Evolutionary conservation across 2,113 vertebrate genomes (phyloP).

Genomic region (Cyanoderma ruficeps): DNA sequence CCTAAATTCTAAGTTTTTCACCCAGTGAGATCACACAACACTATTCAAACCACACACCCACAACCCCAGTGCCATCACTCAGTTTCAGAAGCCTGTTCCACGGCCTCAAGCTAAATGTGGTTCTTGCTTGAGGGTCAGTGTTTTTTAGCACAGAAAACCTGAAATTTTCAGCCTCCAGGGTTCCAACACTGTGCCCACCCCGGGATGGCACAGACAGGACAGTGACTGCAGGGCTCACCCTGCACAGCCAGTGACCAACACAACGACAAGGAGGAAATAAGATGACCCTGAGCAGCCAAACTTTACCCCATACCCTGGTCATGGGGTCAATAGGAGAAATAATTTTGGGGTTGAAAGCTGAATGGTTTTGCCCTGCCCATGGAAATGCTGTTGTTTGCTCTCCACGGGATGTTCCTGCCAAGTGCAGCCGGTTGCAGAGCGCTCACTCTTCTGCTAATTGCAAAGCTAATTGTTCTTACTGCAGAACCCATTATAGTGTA

Average conservation of each 20-base stretch:
- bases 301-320: background rate
- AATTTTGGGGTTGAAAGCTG: background rate
- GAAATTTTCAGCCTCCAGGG: too few relatives aligned
- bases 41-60: too few relatives aligned
- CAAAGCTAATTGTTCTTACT: conserved; percentile 83
- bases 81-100: too few relatives aligned
- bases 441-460: conserved; percentile 78
- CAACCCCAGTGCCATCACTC: too few relatives aligned
- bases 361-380: background rate
- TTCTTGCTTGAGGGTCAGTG: too few relatives aligned
- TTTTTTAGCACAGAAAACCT: too few relatives aligned
- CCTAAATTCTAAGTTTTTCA: too few relatives aligned
- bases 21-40: too few relatives aligned
- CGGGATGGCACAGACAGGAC: rapidly evolving
- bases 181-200: rapidly evolving
- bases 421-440: conserved; percentile 58
- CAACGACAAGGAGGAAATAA: background rate
- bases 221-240: background rate
- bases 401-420: conserved; percentile 28
- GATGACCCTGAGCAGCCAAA: background rate
- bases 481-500: conserved; percentile 78
- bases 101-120: too few relatives aligned
- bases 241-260: background rate
- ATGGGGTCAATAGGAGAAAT: background rate
- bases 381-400: background rate